Base-by-base conservation (phyloP, 2,113 vertebrate genomes). In the Patagioenas fasciata region DNA sequence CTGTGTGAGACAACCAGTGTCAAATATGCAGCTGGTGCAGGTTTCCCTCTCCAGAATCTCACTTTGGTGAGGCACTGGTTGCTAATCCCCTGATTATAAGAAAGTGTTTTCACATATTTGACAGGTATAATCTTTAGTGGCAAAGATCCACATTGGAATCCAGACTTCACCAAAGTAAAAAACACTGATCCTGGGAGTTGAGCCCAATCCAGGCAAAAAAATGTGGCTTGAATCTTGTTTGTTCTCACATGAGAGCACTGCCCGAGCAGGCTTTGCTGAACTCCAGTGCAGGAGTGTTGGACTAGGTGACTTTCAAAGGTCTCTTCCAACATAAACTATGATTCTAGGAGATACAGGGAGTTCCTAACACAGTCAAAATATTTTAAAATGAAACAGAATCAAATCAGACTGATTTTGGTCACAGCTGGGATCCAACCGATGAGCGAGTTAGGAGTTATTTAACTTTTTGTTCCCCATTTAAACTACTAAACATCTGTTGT, bases 391-490 rank as follows among this genome's bases (percentile, higher is more conserved):
- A n/a, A 87, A 28, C 6, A n/a, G 71, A 75, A 23, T 13, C 15
- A 11, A 28, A 47, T 2, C 31, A 71, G 60, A 24, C 44, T 10
- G 6, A 44, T 38, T 61, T 73, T 48, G 31, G 47, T 62, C 61
- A 44, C n/a, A 32, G 26, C 0, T 31, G 14, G 24, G 31, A 79
- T 48, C 57, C 26, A 92, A 20, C 4, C 0, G 0, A 64, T 4
- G 72, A 53, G 26, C 40, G 4, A 79, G 10, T 60, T 18, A 38
- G 26, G 19, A 66, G 13, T 2, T 48, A 19, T 19, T 34, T 58
- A 61, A 44, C 14, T 64, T 28, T 57, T 67, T 21, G 7, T 13
- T 74, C 15, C 18, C 36, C 32, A 4, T 38, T 29, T 32, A 64
- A 70, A 36, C 26, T 28, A 36, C 5, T 17, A 62, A 81, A 23